These are phyloP conservation scores for Vanessa tameamea DNA, from an alignment of 1,140 invertebrate genomes.

Conservation along the genomic window DNA sequence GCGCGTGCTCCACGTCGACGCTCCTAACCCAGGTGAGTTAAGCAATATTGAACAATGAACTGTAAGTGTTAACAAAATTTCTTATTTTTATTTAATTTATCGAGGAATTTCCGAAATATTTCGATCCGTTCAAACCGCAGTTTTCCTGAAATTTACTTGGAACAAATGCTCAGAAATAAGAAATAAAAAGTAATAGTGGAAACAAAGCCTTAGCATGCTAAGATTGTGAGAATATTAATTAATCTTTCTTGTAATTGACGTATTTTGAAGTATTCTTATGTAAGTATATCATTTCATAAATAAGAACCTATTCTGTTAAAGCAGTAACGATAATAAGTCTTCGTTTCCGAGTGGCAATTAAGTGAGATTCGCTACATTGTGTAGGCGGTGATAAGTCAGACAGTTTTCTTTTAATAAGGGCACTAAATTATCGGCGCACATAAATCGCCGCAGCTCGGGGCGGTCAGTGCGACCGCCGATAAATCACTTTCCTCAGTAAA, in stretches of 20 bases:
- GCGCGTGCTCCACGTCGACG: slow-evolving; percentile 46
- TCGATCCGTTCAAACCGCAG: too few species aligned
- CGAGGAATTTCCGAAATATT: too few species aligned
- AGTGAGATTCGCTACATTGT: slow-evolving; percentile 5
- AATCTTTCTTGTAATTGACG: too few species aligned
- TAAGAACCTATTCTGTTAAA: neutral
- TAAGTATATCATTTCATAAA: neutral
- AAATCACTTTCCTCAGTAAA: slow-evolving; percentile 5
- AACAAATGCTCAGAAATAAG: too few species aligned
- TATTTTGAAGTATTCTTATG: too few species aligned
- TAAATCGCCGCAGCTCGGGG: slow-evolving; percentile 25
- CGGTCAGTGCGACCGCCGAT: slow-evolving; percentile 9
- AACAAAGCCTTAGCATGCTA: too few species aligned
- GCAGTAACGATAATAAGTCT: slow-evolving; percentile 2
- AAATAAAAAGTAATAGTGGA: too few species aligned
- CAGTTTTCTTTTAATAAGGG: slow-evolving; percentile 33
- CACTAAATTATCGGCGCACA: slow-evolving; percentile 24
- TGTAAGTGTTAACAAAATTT: too few species aligned
- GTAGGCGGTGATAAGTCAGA: slow-evolving; percentile 25
- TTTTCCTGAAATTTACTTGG: too few species aligned
- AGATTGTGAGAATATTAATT: too few species aligned
- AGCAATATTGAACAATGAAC: neutral
- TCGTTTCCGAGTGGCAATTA: slow-evolving; percentile 18
- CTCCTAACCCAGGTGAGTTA: slow-evolving; percentile 48
- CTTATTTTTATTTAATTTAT: too few species aligned